phyloP scores from a whole-genome alignment of 2,888 invertebrate species.

The Drosophila niveifrons region DNA sequence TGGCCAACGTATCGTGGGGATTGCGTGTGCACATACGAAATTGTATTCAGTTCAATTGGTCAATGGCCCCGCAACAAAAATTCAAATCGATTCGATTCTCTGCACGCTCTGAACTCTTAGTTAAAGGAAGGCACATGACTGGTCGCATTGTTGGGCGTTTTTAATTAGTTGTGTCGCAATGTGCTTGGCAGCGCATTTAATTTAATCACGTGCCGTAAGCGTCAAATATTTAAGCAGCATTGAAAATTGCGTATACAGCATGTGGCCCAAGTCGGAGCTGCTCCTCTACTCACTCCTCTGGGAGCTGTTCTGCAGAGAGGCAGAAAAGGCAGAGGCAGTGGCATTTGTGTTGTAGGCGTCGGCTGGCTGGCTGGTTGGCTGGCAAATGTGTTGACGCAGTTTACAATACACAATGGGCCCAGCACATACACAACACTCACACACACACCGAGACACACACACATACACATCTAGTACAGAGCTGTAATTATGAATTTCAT shows the following conservation, averaged over 20 bases:
- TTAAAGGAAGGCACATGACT: too few relatives aligned
- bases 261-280: conserved; percentile 51
- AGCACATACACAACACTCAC: conserved; percentile 37
- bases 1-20: conserved; percentile 30
- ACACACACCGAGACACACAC: conserved; percentile 26
- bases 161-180: conserved; percentile 76
- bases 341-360: conserved; percentile 36
- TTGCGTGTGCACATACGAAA: conserved; percentile 33
- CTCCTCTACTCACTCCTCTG: conserved; percentile 14
- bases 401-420: conserved; percentile 77
- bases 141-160: conserved; percentile 65
- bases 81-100: conserved; percentile 35
- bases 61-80: conserved; percentile 53
- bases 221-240: conserved; percentile 76
- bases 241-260: conserved; percentile 75
- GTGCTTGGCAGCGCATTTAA: conserved; percentile 65
- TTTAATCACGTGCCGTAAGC: conserved; percentile 78
- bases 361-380: conserved; percentile 40
- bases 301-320: conserved; percentile 9
- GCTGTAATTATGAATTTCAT: conserved; percentile 80
- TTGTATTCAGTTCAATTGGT: conserved; percentile 40
- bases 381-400: conserved; percentile 75
- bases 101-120: too few relatives aligned
- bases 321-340: not conserved
- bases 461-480: conserved; percentile 21